A percentile compares a stretch with the other conserved stretches of the same genome.
Evolutionary conservation across 2,113 vertebrate species (phyloP).

Genomic region (Channa maculata): DNA sequence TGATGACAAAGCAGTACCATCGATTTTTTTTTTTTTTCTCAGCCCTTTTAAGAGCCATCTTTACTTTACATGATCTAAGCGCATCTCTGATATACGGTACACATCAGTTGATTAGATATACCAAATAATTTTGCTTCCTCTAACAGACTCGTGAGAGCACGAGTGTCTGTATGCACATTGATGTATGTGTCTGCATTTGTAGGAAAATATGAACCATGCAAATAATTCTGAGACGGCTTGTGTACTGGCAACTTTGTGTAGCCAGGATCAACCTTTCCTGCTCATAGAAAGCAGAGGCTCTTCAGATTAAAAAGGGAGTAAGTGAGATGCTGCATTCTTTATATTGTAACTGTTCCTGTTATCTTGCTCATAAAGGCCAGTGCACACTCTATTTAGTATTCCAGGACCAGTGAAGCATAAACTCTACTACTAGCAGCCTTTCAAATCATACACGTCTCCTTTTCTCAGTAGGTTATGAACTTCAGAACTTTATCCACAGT

Average conservation of each 20-base stretch:
- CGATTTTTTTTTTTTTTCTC: too few relatives aligned
- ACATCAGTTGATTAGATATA: too few relatives aligned
- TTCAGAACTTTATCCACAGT: slow-evolving; percentile 10
- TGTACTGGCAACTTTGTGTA: not conserved
- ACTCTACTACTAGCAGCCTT: not conserved
- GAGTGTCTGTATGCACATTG: not conserved
- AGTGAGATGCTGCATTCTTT: not conserved
- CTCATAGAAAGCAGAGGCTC: not conserved
- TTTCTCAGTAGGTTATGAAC: slow-evolving; percentile 21
- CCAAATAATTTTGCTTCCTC: too few relatives aligned
- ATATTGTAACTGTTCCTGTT: not conserved
- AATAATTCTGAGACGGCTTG: not conserved
- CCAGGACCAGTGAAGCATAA: slow-evolving; percentile 29
- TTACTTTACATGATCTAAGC: too few relatives aligned
- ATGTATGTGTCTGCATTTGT: not conserved
- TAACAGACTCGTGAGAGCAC: not conserved
- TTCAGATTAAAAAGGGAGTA: too few relatives aligned
- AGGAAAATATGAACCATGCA: not conserved
- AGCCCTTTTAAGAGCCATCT: too few relatives aligned
- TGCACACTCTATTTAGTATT: not conserved
- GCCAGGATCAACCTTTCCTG: not conserved
- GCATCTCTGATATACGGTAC: too few relatives aligned
- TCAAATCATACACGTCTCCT: slow-evolving; percentile 32
- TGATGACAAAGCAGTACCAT: too few relatives aligned
- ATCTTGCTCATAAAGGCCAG: slow-evolving; percentile 9